A percentile compares a stretch with the other conserved stretches of the same genome.
These are phyloP conservation scores for Notothenia rossii DNA, from an alignment of 2,113 vertebrate species.

Conservation along the genomic window DNA sequence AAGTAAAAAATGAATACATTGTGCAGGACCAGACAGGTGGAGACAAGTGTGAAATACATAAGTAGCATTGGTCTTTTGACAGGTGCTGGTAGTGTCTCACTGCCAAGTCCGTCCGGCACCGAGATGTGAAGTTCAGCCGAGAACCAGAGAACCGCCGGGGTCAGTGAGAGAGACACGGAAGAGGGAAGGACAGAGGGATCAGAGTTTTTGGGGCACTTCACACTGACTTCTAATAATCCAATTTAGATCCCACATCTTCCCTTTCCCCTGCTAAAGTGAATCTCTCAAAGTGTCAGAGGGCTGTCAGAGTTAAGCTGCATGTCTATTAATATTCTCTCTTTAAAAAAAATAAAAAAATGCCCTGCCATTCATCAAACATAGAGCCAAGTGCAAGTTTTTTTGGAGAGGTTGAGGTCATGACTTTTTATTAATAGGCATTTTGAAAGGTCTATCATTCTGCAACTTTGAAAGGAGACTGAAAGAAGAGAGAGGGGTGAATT, in stretches of 20 bases:
- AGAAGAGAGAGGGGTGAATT: constrained; percentile 60
- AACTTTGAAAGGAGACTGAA: constrained; percentile 37
- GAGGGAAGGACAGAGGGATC: constrained; percentile 34
- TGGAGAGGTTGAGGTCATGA: constrained; percentile 42
- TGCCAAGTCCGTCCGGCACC: constrained; percentile 27
- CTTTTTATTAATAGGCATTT: constrained; percentile 65
- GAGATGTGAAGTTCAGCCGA: constrained; percentile 22
- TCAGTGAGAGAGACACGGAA: constrained; percentile 32
- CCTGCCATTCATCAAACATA: constrained; percentile 65
- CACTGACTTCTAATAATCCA: constrained; percentile 73
- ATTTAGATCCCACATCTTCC: constrained; percentile 74
- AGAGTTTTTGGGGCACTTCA: constrained; percentile 62
- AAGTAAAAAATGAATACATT: constrained; percentile 15
- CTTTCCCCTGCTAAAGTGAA: constrained; percentile 68
- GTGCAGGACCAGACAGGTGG: constrained; percentile 3
- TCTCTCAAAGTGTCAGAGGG: constrained; percentile 68
- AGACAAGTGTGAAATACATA: constrained; percentile 28
- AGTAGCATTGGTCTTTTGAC: constrained; percentile 26
- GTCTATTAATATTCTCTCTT: constrained; percentile 79
- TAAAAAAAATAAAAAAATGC: constrained; percentile 33
- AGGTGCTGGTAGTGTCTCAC: constrained; percentile 10
- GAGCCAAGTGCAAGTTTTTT: constrained; percentile 45
- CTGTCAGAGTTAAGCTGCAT: constrained; percentile 75
- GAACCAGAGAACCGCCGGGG: constrained; percentile 52
- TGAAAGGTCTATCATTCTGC: constrained; percentile 57